Conservation (phyloP, 2,113 vertebrate species). For the Albula glossodonta region DNA sequence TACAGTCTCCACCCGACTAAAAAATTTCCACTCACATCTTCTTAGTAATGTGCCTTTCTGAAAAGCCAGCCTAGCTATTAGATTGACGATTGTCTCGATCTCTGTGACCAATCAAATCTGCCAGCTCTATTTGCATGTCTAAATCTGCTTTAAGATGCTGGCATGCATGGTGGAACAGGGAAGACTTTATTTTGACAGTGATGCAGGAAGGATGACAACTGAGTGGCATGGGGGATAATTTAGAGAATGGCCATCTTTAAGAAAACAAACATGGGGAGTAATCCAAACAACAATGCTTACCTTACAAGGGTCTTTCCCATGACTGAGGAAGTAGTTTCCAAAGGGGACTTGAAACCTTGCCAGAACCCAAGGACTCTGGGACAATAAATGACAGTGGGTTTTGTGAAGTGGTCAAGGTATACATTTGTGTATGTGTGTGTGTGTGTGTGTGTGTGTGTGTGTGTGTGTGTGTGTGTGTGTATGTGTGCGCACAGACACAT, state of each 20-base stretch:
- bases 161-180: neutral
- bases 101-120: conserved; percentile 16
- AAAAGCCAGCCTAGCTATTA: neutral
- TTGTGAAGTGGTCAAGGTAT: neutral
- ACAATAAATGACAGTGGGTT: neutral
- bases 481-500: neutral
- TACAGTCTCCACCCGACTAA: neutral
- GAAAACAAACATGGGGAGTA: conserved; percentile 26
- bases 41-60: neutral
- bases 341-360: neutral
- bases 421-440: too few relatives aligned
- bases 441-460: too few relatives aligned
- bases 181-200: conserved; percentile 50
- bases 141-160: conserved; percentile 8
- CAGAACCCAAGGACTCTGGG: neutral
- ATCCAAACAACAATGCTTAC: neutral
- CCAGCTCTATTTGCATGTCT: conserved; percentile 8
- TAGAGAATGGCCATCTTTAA: conserved; percentile 57
- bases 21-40: neutral
- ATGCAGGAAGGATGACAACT: conserved; percentile 59
- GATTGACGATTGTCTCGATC: neutral
- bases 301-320: neutral
- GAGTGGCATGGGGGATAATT: conserved; percentile 68
- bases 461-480: too few relatives aligned
- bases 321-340: neutral